phyloP scores from a whole-genome alignment of 2,888 invertebrate species.

The Lucinisca nassula region DNA sequence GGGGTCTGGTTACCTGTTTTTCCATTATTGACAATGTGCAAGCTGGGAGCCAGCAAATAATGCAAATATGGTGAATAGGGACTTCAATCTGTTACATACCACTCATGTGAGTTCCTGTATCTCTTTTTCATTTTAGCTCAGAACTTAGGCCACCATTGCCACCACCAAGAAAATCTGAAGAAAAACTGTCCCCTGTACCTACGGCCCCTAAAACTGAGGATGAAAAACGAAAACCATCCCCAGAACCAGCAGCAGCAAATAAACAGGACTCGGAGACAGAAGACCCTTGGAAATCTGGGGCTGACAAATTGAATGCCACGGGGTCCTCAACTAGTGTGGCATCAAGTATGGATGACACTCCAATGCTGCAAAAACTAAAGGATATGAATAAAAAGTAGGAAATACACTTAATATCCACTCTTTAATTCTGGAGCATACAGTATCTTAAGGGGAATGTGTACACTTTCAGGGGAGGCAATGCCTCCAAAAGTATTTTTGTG shows the following conservation, averaged over 20 bases:
- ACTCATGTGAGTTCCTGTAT: too few relatives aligned
- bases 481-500: too few relatives aligned
- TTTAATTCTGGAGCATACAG: too few relatives aligned
- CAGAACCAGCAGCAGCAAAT: not conserved
- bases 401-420: too few relatives aligned
- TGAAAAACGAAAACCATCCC: constrained; percentile 26
- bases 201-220: constrained; percentile 56
- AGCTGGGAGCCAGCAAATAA: too few relatives aligned
- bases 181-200: constrained; percentile 47
- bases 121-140: constrained; percentile 56
- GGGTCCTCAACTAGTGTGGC: constrained; percentile 66
- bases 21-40: too few relatives aligned
- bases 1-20: too few relatives aligned
- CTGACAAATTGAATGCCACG: not conserved
- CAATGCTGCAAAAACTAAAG: constrained; percentile 81
- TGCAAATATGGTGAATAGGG: too few relatives aligned
- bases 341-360: constrained; percentile 72
- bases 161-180: constrained; percentile 60
- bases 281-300: not conserved
- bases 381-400: constrained; percentile 81
- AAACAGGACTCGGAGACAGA: not conserved
- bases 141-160: constrained; percentile 68
- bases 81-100: too few relatives aligned
- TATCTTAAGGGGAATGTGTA: too few relatives aligned
- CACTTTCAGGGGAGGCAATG: too few relatives aligned